Conservation (phyloP, 1,140 invertebrate genomes). For the Neuroterus valhalla region DNA sequence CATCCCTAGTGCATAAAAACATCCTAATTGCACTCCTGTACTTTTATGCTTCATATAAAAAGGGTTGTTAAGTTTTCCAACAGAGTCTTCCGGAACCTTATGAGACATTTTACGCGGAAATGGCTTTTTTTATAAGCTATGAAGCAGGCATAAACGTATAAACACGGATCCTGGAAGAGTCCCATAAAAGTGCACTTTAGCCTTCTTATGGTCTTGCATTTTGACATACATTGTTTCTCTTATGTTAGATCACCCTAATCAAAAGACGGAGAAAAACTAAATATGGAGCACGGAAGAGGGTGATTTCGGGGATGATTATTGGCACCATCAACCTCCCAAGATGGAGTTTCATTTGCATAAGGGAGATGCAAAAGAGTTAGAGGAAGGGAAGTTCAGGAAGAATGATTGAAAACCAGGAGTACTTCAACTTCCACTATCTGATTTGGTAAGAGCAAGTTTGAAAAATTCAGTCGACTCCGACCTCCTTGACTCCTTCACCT, state of each 20-base stretch:
- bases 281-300: too few relatives aligned
- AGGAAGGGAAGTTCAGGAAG: too few relatives aligned
- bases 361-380: too few relatives aligned
- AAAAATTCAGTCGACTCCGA: too few relatives aligned
- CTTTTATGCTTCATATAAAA: slow-evolving; percentile 49
- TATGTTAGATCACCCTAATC: too few relatives aligned
- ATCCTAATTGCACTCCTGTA: slow-evolving; percentile 34
- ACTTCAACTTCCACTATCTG: too few relatives aligned
- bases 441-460: too few relatives aligned
- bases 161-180: background rate
- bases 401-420: too few relatives aligned
- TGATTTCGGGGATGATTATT: too few relatives aligned
- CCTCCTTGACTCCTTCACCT: too few relatives aligned
- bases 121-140: slow-evolving; percentile 45
- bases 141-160: slow-evolving; percentile 29
- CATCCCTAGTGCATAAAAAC: background rate
- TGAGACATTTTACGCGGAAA: slow-evolving; percentile 51
- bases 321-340: too few relatives aligned
- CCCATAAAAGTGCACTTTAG: slow-evolving; percentile 26
- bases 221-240: slow-evolving; percentile 4
- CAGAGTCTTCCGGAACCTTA: slow-evolving; percentile 44
- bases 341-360: too few relatives aligned
- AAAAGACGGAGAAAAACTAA: background rate
- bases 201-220: slow-evolving; percentile 18
- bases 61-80: slow-evolving; percentile 34